Evolutionary conservation across 2,797 vertebrate genomes (phyloP), one percentile per base, ranked within the genome.

Genomic region (Phrynocephalus guinanensis): DNA sequence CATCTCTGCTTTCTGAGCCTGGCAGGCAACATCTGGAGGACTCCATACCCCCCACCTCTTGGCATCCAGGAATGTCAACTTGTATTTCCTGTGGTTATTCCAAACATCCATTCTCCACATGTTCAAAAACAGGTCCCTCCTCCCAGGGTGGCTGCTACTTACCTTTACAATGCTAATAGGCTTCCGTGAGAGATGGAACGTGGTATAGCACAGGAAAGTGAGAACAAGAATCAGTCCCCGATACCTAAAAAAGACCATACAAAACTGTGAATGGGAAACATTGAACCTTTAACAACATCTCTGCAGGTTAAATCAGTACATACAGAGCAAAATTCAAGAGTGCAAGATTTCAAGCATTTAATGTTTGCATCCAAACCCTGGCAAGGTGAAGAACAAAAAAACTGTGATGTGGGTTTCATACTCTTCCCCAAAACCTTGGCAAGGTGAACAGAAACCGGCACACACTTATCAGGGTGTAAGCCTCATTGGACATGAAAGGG

Each of bases 81-180:
- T 66, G 20, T 30, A 22, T 30, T 33, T 66, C 18, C 20, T 10
- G 33, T 63, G 56, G 22, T 10, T 28, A 24, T 63, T 63, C 60
- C 60, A 63, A 63, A 63, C 60, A 18, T 63, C 18, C 67, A 20
- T 6, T 38, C 73, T 30, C 33, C 80, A 15, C 20, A 48, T 16
- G 9, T 5, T 50, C 52, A 83, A 44, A 33, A 15, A n/a, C 1
- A 48, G 2, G n/a, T 6, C 4, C 8, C 1, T 22, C 56, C 10
- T 2, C 1, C 7, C 2, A 13, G 10, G 11, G 10, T 66, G 8
- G 1, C 1, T 15, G 5, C 6, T 2, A n/a, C 92, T 94, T 92
- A 99, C 99, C 98, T 99, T 99, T 67, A 99, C 98, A 0, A 99
- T 97, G 93, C 99, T 99, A 96, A 99, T 98, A 20, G 98, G 99